phyloP scores from a whole-genome alignment of 2,888 invertebrate species.

The Zelleria hepariella region DNA sequence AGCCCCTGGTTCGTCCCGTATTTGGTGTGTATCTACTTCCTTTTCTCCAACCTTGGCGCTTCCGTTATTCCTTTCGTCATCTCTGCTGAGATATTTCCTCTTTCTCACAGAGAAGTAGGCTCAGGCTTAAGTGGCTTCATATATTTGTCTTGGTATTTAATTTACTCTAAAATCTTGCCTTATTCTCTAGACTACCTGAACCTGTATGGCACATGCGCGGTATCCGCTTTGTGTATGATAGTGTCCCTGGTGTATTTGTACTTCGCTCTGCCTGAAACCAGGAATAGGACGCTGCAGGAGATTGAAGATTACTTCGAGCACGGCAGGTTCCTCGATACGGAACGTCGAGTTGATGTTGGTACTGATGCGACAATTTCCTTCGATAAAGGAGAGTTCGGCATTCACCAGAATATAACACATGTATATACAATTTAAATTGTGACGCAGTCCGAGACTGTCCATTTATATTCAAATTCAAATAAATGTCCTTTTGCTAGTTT shows the following conservation, averaged over 20 bases:
- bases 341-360: too few species aligned
- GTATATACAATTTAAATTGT: too few species aligned
- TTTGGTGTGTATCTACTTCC: conserved; percentile 33
- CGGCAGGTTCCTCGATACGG: conserved; percentile 5
- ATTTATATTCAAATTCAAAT: too few species aligned
- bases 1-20: conserved; percentile 28
- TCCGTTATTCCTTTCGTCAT: conserved; percentile 43
- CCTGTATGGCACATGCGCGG: not conserved
- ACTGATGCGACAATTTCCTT: too few species aligned
- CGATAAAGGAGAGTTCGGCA: too few species aligned
- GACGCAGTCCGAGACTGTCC: too few species aligned
- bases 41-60: conserved; percentile 42
- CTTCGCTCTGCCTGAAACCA: conserved; percentile 28
- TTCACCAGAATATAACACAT: too few species aligned
- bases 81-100: conserved; percentile 44
- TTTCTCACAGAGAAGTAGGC: conserved; percentile 37
- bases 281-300: conserved; percentile 26
- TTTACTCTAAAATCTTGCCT: conserved; percentile 3
- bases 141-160: too few species aligned
- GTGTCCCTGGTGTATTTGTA: conserved; percentile 18
- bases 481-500: too few species aligned
- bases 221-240: conserved; percentile 15
- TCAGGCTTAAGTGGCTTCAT: too few species aligned
- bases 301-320: conserved; percentile 20
- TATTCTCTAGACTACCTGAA: not conserved